Base-by-base conservation (phyloP, 2,113 vertebrate genomes). In the Ailuropoda melanoleuca region DNA sequence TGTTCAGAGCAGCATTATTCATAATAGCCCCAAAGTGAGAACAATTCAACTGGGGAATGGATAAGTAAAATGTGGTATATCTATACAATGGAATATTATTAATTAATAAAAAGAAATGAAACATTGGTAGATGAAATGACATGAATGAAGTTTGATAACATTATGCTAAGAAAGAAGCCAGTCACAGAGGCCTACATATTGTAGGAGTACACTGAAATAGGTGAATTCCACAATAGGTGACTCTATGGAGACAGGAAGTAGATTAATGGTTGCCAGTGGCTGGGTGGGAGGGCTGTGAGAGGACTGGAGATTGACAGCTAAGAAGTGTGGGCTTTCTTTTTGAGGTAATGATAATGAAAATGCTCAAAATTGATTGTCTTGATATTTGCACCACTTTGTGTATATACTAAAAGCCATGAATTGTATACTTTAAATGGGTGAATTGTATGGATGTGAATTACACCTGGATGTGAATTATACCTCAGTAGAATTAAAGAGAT, bases 101-200 rank as follows among this genome's bases (percentile, higher is more conserved):
- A 31, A 37, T 78, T 92, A 81, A 46, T 85, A n/a, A 85, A 78
- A 90, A 85, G 21, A 83, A 90, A 26, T 88, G 55, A 94, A 91
- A 56, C n/a, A 75, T 34, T 70, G 43, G 39, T 29, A 91, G 55
- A 29, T 89, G 62, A 18, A 77, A 68, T 70, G 72, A 90, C 37
- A n/a, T 8, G 66, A 75, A 64, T 53, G 31, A 70, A 77, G n/a
- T 77, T 92, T 70, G 68, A 50, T 84, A 46, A 62, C 34, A 4
- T 83, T 92, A 48, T 92, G 58, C 58, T 83, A 77, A 95, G 43
- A 95, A 74, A 58, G 43, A 84, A 77, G 39, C 15, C 31, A 77
- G 53, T 46, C 37, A n/a, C 39, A 89, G 37, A 92, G 8, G 74
- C 82, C 1, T 21, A 14, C 13, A 37, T 68, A 37, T 26, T 46